Evolutionary conservation across 2,888 invertebrate species (phyloP).

Genomic region (Epinotia ramella): DNA sequence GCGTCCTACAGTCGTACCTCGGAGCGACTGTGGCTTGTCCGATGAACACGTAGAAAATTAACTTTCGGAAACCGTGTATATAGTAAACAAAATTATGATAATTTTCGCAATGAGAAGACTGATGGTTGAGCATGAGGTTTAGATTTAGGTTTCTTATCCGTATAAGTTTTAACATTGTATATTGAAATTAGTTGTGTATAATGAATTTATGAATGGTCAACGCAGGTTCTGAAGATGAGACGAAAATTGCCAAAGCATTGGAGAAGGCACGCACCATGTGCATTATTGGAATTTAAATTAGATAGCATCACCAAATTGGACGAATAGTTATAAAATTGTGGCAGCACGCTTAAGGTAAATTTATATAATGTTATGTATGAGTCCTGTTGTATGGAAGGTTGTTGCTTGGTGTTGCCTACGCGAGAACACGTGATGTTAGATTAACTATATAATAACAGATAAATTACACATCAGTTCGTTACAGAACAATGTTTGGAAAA

Average conservation of each 20-base stretch:
- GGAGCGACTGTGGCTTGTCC: background rate
- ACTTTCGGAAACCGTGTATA: slow-evolving; percentile 47
- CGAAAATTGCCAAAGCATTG: slow-evolving; percentile 58
- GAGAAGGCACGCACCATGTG: slow-evolving; percentile 51
- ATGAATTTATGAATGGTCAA: slow-evolving; percentile 52
- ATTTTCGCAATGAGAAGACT: slow-evolving; percentile 85
- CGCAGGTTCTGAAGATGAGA: slow-evolving; percentile 50
- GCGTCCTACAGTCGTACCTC: background rate
- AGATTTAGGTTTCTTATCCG: slow-evolving; percentile 74
- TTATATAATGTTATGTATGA: slow-evolving; percentile 58
- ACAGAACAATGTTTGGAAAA: slow-evolving; percentile 11
- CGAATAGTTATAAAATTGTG: slow-evolving; percentile 52
- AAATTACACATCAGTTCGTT: slow-evolving; percentile 35
- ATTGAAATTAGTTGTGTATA: slow-evolving; percentile 65
- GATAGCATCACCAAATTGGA: slow-evolving; percentile 63
- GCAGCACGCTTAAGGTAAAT: slow-evolving; percentile 55
- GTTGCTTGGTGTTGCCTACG: slow-evolving; percentile 48
- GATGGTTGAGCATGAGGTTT: slow-evolving; percentile 80
- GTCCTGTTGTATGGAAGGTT: slow-evolving; percentile 49
- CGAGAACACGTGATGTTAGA: slow-evolving; percentile 53
- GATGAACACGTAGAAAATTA: slow-evolving; percentile 46
- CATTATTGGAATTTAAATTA: slow-evolving; percentile 55
- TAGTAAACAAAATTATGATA: slow-evolving; percentile 72
- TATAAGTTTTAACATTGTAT: slow-evolving; percentile 73
- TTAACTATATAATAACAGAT: slow-evolving; percentile 51